A percentile compares a stretch with the other conserved stretches of the same genome.
Evolutionary conservation across 2,888 invertebrate species (phyloP).

Genomic region (Megamerina dolium): DNA sequence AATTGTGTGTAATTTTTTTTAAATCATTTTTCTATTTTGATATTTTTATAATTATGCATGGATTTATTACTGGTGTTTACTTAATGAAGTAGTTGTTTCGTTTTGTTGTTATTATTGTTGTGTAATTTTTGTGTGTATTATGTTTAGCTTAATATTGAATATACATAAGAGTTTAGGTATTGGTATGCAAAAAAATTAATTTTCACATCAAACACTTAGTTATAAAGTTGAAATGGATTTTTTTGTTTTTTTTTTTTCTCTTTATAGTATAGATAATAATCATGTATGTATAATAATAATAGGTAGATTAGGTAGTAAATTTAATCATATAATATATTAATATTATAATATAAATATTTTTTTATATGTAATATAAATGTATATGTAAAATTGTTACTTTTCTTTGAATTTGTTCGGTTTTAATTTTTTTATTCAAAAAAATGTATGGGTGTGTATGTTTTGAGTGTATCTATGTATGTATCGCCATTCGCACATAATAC

Average conservation of each 20-base stretch:
- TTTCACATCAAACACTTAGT: too few species aligned
- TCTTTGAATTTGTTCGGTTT: background rate
- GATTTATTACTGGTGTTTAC: slow-evolving; percentile 9
- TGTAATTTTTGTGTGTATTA: too few species aligned
- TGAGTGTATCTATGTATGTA: background rate
- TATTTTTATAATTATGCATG: slow-evolving; percentile 4
- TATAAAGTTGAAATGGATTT: too few species aligned
- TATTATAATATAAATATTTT: too few species aligned
- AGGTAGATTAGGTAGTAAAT: too few species aligned
- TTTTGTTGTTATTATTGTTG: too few species aligned
- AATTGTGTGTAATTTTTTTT: slow-evolving; percentile 1
- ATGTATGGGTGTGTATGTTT: background rate
- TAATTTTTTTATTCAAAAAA: background rate
- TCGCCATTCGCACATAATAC: slow-evolving; percentile 11
- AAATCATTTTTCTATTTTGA: slow-evolving; percentile 10
- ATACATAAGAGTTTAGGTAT: too few species aligned
- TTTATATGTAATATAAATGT: slow-evolving; percentile 5
- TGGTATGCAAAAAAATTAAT: too few species aligned
- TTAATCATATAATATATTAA: too few species aligned
- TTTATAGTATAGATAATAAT: slow-evolving; percentile 6
- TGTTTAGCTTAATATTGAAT: too few species aligned
- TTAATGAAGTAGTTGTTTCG: slow-evolving; percentile 11
- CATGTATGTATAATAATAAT: slow-evolving; percentile 7
- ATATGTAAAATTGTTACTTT: slow-evolving; percentile 3
- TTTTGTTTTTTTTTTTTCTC: slow-evolving; percentile 1